A percentile compares a stretch with the other conserved stretches of the same genome.
Evolutionary conservation across 92 coral and sea anemone species (phyloP).

Genomic region (Paragorgia papillata): DNA sequence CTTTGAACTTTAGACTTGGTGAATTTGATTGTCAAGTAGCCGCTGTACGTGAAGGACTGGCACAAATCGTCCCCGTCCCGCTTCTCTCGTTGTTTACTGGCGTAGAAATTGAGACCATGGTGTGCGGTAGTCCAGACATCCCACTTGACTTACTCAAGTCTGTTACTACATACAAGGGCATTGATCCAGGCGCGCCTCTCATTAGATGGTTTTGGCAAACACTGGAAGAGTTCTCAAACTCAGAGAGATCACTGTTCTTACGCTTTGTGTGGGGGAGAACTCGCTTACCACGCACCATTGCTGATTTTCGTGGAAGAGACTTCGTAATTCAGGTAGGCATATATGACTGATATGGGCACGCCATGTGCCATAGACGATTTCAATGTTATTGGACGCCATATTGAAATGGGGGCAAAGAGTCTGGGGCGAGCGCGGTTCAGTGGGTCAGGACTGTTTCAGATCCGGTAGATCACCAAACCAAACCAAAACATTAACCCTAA

Average conservation of each 20-base stretch:
- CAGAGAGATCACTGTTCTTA: slow-evolving; percentile 92
- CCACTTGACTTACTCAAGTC: slow-evolving; percentile 93
- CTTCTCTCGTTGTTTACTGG: slow-evolving; percentile 93
- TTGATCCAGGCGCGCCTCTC: slow-evolving; percentile 83
- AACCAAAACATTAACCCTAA: no score
- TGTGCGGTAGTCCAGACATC: slow-evolving; percentile 99
- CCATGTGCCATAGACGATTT: no score
- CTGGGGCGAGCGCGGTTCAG: no score
- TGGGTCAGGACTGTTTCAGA: no score
- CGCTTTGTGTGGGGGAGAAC: slow-evolving; percentile 99
- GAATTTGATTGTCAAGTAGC: slow-evolving; percentile 92
- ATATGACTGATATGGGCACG: no score
- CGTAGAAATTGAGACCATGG: slow-evolving; percentile 96
- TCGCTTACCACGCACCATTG: slow-evolving; percentile 94
- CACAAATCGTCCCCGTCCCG: slow-evolving; percentile 94
- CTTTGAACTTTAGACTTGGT: slow-evolving; percentile 83
- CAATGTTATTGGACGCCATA: no score
- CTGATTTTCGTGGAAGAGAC: slow-evolving; percentile 97
- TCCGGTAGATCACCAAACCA: no score
- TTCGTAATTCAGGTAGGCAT: slow-evolving; percentile 91
- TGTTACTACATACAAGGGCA: slow-evolving; percentile 93
- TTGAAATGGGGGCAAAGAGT: no score
- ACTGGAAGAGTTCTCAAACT: slow-evolving; percentile 90
- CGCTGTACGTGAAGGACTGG: slow-evolving; percentile 98
- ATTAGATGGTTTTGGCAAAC: slow-evolving; percentile 99